Evolutionary conservation across 2,888 invertebrate species (phyloP).

Genomic region (Thelaira solivaga): DNA sequence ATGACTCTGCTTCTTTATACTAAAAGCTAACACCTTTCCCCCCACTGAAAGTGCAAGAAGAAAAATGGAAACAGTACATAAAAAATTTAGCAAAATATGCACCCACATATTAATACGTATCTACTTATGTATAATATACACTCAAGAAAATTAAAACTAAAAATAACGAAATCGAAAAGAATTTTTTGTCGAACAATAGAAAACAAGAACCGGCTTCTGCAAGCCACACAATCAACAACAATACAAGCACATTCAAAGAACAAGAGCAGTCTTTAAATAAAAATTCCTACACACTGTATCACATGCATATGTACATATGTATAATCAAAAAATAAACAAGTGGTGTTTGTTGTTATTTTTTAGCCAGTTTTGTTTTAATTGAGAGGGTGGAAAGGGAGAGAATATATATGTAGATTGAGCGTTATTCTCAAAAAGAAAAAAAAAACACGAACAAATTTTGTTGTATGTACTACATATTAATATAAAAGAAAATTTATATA

Average conservation of each 20-base stretch:
- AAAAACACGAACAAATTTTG: no score
- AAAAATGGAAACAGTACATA: no score
- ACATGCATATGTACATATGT: background rate
- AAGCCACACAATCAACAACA: background rate
- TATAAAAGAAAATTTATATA: no score
- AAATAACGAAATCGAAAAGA: background rate
- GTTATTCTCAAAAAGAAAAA: background rate
- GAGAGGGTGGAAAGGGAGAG: background rate
- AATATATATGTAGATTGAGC: background rate
- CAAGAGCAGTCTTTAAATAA: slow-evolving; percentile 23
- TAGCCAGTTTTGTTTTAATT: slow-evolving; percentile 3
- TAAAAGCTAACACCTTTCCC: no score
- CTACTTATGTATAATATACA: background rate
- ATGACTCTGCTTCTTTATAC: no score
- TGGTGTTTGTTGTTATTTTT: slow-evolving; percentile 20
- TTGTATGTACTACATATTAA: no score
- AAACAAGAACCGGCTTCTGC: slow-evolving; percentile 48
- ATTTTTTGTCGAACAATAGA: background rate
- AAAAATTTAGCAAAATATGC: no score
- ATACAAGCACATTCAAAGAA: slow-evolving; percentile 3
- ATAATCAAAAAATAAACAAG: background rate
- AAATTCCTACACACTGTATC: slow-evolving; percentile 20
- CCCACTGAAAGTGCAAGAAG: no score
- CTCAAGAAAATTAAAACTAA: background rate
- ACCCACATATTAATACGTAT: no score